Base-by-base conservation (phyloP, 2,797 vertebrate species). In the Sebastes matsubarae region DNA sequence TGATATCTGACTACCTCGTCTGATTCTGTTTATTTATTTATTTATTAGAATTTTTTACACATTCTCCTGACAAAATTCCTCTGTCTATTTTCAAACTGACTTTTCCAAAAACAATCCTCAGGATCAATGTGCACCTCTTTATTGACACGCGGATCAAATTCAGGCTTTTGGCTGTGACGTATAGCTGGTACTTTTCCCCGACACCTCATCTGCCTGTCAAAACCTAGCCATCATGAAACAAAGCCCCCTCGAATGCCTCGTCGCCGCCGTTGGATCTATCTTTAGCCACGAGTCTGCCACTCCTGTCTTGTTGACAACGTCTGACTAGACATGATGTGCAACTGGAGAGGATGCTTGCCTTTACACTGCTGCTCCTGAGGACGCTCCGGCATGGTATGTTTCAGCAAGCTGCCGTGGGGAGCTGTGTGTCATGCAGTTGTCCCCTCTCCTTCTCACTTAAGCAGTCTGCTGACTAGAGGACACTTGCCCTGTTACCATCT, bases 301-400 rank as follows among this genome's bases (percentile, higher is more conserved):
- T 89, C 81, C 90, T 82, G 87, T 89, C 89, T 85, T 90, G 91
- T 93, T 94, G 92, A 93, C 89, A 84, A 71, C 80, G 34, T 91
- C 91, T 90, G 92, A 92, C 91, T 89, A 92, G 93, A 94, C 90
- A 81, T 91, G 92, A 91, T 88, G 89, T 88, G 91, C 86, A 91
- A 92, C 92, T 80, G 87, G 83, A 93, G 91, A 89, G 79, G 86
- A 87, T 88, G 83, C 87, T 89, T 89, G 84, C 85, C 88, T 91
- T 93, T 77, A 72, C 79, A 20, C 79, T 36, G 72, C 85, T 92
- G 72, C 85, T 92, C 72, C 81, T 65, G 66, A 74, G 73, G 80
- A 85, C 42, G 42, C 76, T 82, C 72, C 68, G 27, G 55, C 52
- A 63, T 7, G 73, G 60, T 4, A 46, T 66, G 63, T 85, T 74